Conservation (phyloP, 2,888 invertebrate genomes). For the Leptopilina myrica region DNA sequence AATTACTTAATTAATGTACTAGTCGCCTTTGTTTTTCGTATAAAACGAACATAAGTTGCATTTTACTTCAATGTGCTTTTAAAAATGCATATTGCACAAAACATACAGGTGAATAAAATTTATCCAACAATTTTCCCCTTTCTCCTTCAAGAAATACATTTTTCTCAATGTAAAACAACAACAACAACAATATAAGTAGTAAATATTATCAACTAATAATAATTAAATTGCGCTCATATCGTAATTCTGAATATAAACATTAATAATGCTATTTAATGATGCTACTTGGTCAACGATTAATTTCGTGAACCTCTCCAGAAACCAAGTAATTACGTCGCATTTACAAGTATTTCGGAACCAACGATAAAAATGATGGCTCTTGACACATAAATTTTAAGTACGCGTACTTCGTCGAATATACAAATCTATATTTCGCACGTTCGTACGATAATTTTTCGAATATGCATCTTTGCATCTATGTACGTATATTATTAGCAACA, state of each 20-base stretch:
- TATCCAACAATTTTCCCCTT: not conserved
- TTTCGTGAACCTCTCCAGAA: conserved; percentile 55
- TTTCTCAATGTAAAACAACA: too few relatives aligned
- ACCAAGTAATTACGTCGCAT: conserved; percentile 58
- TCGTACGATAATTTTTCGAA: conserved; percentile 7
- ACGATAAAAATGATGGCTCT: conserved; percentile 64
- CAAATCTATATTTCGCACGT: conserved; percentile 67
- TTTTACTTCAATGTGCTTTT: not conserved
- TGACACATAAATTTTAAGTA: conserved; percentile 69
- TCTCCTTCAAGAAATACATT: too few relatives aligned
- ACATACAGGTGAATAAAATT: not conserved
- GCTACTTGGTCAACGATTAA: conserved; percentile 17
- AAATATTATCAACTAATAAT: not conserved
- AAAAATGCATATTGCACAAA: not conserved
- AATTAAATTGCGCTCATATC: conserved; percentile 20
- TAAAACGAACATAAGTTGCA: not conserved
- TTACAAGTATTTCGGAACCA: conserved; percentile 55
- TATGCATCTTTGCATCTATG: conserved; percentile 54
- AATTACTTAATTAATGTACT: not conserved
- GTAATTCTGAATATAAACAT: conserved; percentile 53
- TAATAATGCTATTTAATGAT: conserved; percentile 44
- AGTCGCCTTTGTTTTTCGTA: not conserved
- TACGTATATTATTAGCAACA: conserved; percentile 63
- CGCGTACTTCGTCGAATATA: conserved; percentile 71
- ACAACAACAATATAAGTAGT: not conserved